These are phyloP conservation scores for Tetramorium alpestre DNA, from an alignment of 1,140 invertebrate species.

Conservation along the genomic window DNA sequence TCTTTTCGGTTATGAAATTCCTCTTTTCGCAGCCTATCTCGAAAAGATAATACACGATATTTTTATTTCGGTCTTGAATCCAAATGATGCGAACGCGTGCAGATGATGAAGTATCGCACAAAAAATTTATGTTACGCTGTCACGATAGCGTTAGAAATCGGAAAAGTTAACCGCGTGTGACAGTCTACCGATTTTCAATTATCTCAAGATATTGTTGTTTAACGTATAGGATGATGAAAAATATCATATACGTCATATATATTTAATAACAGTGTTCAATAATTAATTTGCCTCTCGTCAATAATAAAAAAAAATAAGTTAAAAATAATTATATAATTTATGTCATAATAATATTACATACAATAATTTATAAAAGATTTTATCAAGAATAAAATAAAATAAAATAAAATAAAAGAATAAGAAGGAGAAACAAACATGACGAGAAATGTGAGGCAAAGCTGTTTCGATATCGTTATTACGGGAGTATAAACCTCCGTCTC, in stretches of 20 bases:
- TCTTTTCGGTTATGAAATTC: neutral
- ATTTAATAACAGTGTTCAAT: neutral
- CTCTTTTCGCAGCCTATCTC: neutral
- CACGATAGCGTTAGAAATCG: neutral
- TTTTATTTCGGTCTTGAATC: neutral
- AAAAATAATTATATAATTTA: neutral
- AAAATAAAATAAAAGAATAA: too few relatives aligned
- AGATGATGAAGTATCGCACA: neutral
- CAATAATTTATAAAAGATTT: neutral
- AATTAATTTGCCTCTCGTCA: neutral
- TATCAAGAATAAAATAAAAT: neutral
- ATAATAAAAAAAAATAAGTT: neutral
- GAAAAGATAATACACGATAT: neutral
- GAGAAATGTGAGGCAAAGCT: neutral
- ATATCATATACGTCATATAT: neutral
- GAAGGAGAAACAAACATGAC: neutral
- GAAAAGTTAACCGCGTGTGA: neutral
- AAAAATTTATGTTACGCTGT: slow-evolving; percentile 29
- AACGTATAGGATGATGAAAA: neutral
- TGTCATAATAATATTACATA: neutral
- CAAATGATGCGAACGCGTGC: neutral
- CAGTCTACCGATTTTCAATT: neutral
- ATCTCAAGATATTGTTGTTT: slow-evolving; percentile 15
- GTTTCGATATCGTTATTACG: slow-evolving; percentile 5
- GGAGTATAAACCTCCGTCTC: neutral